Base-by-base conservation (phyloP, 37 sponge, comb jelly and placozoan species). In the Petrosia ficiformis region DNA sequence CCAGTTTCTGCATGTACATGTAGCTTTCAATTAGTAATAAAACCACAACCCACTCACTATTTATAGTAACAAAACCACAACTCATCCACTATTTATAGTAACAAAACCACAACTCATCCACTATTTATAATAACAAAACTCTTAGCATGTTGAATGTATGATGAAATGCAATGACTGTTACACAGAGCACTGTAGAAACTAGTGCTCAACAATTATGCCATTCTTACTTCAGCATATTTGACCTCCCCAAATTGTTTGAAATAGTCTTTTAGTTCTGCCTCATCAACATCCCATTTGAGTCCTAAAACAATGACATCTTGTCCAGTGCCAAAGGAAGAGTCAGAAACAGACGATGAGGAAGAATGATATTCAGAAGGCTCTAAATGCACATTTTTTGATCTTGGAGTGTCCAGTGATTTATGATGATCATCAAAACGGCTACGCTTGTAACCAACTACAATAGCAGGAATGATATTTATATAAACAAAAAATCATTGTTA, bases 191-290 rank as follows among this genome's bases (percentile, higher is more conserved):
- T 34, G 58, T 6, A 22, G 28, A 8, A 39, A 30, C 25, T 10
- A 29, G 35, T 42, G 25, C 24, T 2, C 75, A 74, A 22, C 3
- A 31, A 25, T 35, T 54, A 1, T 29, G 2, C 22, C 43, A 71
- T 37, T n/a, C 8, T 19, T 8, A 91, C 92, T 80, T 85, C 79
- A 24, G 70, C 79, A 39, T 57, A 32, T 34, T 83, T 71, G 16
- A 93, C 76, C 39, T 93, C 84, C 77, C 94, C 94, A 79, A 82
- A 93, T 42, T 89, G 81, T 59, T 78, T 67, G 69, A 93, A 93
- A 67, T 89, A 89, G 11, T 43, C 44, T 38, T 44, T 79, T 68
- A 93, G 58, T n/a, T 93, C 94, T 2, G 40, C 80, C 38, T 85
- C 87, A 2, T 44, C 81, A 30, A 82, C 86, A 0, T 59, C 35